Evolutionary conservation across 64 coral and sea anemone genomes (phyloP).

Genomic region (Montipora efflorescens): DNA sequence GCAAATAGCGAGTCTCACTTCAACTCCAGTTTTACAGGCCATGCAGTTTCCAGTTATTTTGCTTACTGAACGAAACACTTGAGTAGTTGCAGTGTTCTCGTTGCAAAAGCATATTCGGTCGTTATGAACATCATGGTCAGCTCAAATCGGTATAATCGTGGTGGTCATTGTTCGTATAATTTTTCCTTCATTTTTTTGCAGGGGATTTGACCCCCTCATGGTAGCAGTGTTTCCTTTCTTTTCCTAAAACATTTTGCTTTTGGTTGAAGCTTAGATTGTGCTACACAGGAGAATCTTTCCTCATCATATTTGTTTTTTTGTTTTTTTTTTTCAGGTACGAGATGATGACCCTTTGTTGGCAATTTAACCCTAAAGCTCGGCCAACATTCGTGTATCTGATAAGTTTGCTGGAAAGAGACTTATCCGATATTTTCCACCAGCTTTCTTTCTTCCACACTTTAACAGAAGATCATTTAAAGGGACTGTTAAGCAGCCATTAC

Average conservation of each 20-base stretch:
- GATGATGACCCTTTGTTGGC: constrained; percentile 93
- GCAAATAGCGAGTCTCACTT: too few relatives aligned
- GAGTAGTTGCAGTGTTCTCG: too few relatives aligned
- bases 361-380: constrained; percentile 75
- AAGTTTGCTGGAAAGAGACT: constrained; percentile 71
- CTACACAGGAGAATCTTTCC: background rate
- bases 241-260: background rate
- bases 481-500: constrained; percentile 63
- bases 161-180: background rate
- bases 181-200: background rate
- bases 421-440: constrained; percentile 65
- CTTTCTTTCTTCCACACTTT: constrained; percentile 90
- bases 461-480: constrained; percentile 68
- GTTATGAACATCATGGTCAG: too few relatives aligned
- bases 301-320: background rate
- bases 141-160: background rate
- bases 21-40: too few relatives aligned
- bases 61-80: too few relatives aligned
- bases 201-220: background rate
- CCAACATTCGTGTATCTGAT: constrained; percentile 92
- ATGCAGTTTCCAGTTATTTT: too few relatives aligned
- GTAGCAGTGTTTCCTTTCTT: background rate
- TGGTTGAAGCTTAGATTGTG: background rate
- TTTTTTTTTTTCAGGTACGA: constrained; percentile 73
- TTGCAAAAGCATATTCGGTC: too few relatives aligned